These are phyloP conservation scores for Galeruca laticollis DNA, from an alignment of 2,888 invertebrate species.

Conservation along the genomic window DNA sequence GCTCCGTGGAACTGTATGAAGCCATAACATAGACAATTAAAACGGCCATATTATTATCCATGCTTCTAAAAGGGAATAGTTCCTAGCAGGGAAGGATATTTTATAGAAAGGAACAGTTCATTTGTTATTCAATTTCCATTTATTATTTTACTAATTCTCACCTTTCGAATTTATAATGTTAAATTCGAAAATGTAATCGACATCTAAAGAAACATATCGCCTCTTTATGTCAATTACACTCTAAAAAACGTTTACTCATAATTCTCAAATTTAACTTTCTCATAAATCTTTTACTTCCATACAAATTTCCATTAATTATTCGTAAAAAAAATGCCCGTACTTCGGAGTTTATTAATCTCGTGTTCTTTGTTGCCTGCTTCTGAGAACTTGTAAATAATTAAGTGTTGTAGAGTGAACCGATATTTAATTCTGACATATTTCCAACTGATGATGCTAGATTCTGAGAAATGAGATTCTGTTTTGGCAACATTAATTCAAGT, in stretches of 20 bases:
- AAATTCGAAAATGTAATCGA: not conserved
- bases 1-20: too few species aligned
- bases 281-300: not conserved
- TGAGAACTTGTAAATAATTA: slow-evolving; percentile 1
- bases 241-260: not conserved
- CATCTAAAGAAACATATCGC: too few species aligned
- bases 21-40: too few species aligned
- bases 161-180: not conserved
- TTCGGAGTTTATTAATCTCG: not conserved
- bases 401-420: not conserved
- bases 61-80: too few species aligned
- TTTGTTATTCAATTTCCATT: too few species aligned
- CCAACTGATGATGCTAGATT: not conserved
- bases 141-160: too few species aligned
- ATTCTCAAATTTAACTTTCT: not conserved
- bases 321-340: not conserved
- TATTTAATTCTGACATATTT: not conserved
- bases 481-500: too few species aligned
- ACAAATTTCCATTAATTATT: not conserved
- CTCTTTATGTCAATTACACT: too few species aligned
- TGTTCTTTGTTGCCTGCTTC: not conserved
- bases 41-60: too few species aligned
- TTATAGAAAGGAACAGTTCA: too few species aligned
- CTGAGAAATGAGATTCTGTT: not conserved
- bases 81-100: too few species aligned